Evolutionary conservation across 2,888 invertebrate genomes (phyloP).

Genomic region (Leptopilina drosophilae): DNA sequence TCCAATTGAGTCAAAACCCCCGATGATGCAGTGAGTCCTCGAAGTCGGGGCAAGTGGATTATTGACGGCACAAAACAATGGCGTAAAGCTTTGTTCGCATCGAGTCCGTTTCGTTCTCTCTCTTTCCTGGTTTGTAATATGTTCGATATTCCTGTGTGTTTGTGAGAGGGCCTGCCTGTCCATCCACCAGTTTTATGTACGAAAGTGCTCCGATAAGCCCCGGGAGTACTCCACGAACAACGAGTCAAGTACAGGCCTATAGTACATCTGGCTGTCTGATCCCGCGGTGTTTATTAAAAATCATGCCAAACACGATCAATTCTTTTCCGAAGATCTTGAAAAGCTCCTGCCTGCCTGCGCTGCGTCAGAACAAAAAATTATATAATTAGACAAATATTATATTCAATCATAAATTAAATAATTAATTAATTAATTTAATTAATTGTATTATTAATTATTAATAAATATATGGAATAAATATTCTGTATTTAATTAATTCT

Average conservation of each 20-base stretch:
- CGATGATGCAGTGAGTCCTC: conserved; percentile 62
- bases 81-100: conserved; percentile 68
- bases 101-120: conserved; percentile 58
- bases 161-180: conserved; percentile 61
- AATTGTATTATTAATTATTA: no score
- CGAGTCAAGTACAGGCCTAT: conserved; percentile 70
- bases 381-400: no score
- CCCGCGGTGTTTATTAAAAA: conserved; percentile 74
- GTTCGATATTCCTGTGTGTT: conserved; percentile 65
- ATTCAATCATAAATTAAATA: no score
- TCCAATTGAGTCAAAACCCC: conserved; percentile 66
- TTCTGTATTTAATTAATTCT: no score
- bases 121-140: conserved; percentile 63
- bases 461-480: no score
- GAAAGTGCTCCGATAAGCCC: conserved; percentile 66
- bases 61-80: conserved; percentile 75
- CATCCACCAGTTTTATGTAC: conserved; percentile 72
- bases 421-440: no score
- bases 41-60: conserved; percentile 74
- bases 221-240: conserved; percentile 65
- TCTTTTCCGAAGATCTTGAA: not conserved
- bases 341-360: no score
- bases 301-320: conserved; percentile 62
- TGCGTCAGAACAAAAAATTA: no score
- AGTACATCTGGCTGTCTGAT: conserved; percentile 74